phyloP scores from a whole-genome alignment of 37 sponge, comb jelly and placozoan species.

The Oopsacas minuta region DNA sequence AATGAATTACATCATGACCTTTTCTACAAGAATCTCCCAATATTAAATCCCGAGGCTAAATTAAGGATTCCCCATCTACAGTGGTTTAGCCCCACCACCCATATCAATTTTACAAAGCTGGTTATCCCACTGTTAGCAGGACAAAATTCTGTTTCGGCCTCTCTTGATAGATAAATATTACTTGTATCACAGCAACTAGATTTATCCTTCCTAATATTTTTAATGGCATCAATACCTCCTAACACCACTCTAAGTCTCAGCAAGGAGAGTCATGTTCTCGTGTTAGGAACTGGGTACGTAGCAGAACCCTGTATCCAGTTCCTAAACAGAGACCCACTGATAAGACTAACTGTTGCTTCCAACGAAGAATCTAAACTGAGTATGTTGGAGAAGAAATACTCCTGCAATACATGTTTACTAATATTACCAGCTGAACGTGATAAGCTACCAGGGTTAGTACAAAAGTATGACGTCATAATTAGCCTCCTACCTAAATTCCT shows the following conservation, averaged over 20 bases:
- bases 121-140: too few relatives aligned
- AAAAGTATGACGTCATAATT: constrained; percentile 54
- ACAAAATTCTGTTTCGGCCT: too few relatives aligned
- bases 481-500: constrained; percentile 64
- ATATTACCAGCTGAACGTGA: background rate
- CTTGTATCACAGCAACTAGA: too few relatives aligned
- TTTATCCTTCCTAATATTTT: too few relatives aligned
- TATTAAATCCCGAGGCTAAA: too few relatives aligned
- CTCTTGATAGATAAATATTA: too few relatives aligned
- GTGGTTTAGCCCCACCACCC: too few relatives aligned
- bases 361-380: background rate
- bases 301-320: constrained; percentile 70
- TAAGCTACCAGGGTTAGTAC: constrained; percentile 27
- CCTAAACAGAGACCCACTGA: constrained; percentile 35
- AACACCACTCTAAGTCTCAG: background rate
- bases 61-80: too few relatives aligned
- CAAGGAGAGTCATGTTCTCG: constrained; percentile 41
- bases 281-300: constrained; percentile 78
- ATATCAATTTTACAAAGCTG: too few relatives aligned
- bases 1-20: too few relatives aligned
- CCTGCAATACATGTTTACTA: background rate
- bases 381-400: background rate
- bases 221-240: background rate
- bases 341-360: constrained; percentile 72
- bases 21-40: too few relatives aligned